Percentiles rank a stretch among this genome's conserved stretches.
These are phyloP conservation scores for Corythornis vintsioides DNA, from an alignment of 2,113 vertebrate genomes.

Conservation along the genomic window DNA sequence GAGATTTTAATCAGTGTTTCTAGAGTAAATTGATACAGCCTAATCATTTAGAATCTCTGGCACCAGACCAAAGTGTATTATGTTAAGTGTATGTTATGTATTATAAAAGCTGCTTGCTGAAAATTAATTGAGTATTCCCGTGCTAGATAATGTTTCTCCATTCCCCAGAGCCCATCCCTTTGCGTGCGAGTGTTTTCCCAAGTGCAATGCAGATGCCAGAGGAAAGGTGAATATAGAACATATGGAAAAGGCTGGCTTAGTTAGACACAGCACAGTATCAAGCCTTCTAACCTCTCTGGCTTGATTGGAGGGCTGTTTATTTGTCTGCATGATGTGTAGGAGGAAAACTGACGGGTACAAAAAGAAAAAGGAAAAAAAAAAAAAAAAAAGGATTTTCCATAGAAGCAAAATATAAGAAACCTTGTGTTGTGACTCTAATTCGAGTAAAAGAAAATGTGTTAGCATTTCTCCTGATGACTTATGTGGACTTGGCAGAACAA, in stretches of 20 bases:
- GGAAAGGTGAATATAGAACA: conserved; percentile 73
- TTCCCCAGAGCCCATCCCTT: conserved; percentile 68
- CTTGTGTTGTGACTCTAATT: background rate
- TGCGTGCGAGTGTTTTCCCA: conserved; percentile 70
- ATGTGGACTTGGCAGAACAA: background rate
- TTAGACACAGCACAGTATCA: conserved; percentile 26
- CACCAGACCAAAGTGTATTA: conserved; percentile 63
- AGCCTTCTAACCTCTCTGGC: conserved; percentile 24
- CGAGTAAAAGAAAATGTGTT: background rate
- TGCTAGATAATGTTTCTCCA: conserved; percentile 70
- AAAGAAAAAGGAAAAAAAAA: background rate
- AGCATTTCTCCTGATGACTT: conserved; percentile 18
- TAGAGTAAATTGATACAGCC: conserved; percentile 72
- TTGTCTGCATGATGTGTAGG: conserved; percentile 23
- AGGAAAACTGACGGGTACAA: conserved; percentile 11
- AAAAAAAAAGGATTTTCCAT: background rate
- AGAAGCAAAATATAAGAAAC: background rate
- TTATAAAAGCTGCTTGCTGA: conserved; percentile 71
- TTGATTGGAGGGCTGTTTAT: conserved; percentile 35
- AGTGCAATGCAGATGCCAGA: conserved; percentile 72
- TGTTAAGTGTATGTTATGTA: conserved; percentile 72
- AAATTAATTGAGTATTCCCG: conserved; percentile 71
- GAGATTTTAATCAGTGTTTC: conserved; percentile 73
- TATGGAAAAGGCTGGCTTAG: conserved; percentile 61
- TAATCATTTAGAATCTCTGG: conserved; percentile 72